phyloP scores from a whole-genome alignment of 2,888 invertebrate genomes.

The Cephus nigrinus region DNA sequence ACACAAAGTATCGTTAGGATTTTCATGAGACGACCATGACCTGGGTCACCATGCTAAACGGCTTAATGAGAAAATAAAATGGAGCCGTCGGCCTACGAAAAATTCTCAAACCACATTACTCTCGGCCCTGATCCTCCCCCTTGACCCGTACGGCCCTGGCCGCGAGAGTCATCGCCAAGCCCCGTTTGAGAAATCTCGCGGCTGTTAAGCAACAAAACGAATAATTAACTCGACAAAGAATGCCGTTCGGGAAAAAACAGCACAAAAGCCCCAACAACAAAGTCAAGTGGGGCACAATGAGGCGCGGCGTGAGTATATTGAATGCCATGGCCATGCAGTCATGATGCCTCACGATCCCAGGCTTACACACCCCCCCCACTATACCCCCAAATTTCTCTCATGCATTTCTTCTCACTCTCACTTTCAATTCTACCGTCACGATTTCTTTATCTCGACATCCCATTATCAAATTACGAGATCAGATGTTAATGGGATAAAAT shows the following conservation, averaged over 20 bases:
- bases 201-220: slow-evolving; percentile 58
- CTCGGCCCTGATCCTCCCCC: neutral
- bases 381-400: neutral
- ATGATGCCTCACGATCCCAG: slow-evolving; percentile 36
- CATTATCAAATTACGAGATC: neutral
- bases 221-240: slow-evolving; percentile 61
- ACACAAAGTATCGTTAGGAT: neutral
- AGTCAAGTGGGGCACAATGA: slow-evolving; percentile 65
- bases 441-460: neutral
- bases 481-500: neutral
- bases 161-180: slow-evolving; percentile 19
- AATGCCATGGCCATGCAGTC: slow-evolving; percentile 51
- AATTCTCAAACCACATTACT: neutral
- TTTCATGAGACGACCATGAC: neutral
- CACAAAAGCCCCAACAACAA: slow-evolving; percentile 58
- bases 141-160: slow-evolving; percentile 9
- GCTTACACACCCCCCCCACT: slow-evolving; percentile 10
- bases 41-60: slow-evolving; percentile 15
- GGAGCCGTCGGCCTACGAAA: slow-evolving; percentile 5
- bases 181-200: slow-evolving; percentile 53
- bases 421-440: slow-evolving; percentile 11
- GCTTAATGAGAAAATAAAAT: slow-evolving; percentile 44
- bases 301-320: slow-evolving; percentile 57
- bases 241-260: slow-evolving; percentile 32
- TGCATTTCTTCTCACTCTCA: slow-evolving; percentile 13